phyloP scores from a whole-genome alignment of 2,888 invertebrate genomes.

The Atherix ibis region DNA sequence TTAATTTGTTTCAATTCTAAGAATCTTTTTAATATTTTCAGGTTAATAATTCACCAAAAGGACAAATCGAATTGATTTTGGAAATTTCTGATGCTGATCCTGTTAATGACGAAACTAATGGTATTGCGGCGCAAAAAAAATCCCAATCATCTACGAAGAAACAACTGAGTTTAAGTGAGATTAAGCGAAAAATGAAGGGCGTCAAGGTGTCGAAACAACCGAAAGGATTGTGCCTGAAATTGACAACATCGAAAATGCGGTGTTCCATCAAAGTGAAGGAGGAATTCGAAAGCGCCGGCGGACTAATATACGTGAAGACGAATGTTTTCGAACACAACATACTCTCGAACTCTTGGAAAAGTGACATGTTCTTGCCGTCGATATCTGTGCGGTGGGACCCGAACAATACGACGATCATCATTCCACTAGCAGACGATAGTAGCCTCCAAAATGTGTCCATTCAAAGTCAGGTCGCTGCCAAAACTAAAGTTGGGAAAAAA shows the following conservation, averaged over 20 bases:
- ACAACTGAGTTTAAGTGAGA: conserved; percentile 21
- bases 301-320: conserved; percentile 59
- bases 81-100: conserved; percentile 20
- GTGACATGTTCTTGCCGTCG: conserved; percentile 54
- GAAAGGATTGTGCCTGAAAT: conserved; percentile 18
- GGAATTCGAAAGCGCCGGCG: conserved; percentile 28
- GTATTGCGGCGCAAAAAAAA: conserved; percentile 1
- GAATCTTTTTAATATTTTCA: no score
- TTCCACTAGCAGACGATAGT: conserved; percentile 20
- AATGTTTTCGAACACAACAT: conserved; percentile 53
- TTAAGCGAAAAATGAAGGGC: conserved; percentile 25
- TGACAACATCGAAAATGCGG: conserved; percentile 28
- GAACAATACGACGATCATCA: conserved; percentile 20
- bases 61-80: conserved; percentile 27
- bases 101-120: background rate
- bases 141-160: conserved; percentile 10
- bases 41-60: conserved; percentile 21
- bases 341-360: conserved; percentile 48
- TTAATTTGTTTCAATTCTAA: no score
- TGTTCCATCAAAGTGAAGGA: conserved; percentile 32
- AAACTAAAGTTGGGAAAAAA: conserved; percentile 30
- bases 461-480: conserved; percentile 27
- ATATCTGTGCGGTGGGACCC: conserved; percentile 62
- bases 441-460: conserved; percentile 24
- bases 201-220: conserved; percentile 11